Evolutionary conservation across 53 echinoderm and acorn worm species (phyloP).

Genomic region (Crossaster papposus): DNA sequence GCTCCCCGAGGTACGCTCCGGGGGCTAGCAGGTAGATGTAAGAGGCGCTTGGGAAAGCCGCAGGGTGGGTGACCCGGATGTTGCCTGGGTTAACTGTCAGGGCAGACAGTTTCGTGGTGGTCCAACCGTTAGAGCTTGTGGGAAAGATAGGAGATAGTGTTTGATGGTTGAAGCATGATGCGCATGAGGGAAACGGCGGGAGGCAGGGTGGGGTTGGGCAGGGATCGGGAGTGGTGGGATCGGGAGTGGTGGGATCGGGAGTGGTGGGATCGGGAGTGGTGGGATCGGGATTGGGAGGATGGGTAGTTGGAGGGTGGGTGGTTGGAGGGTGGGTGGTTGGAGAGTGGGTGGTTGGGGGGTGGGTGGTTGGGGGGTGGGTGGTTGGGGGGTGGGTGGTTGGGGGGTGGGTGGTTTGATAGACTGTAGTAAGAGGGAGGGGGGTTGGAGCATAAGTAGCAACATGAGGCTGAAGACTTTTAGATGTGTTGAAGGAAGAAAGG

Average conservation of each 20-base stretch:
- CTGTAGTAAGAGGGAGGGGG: too few species aligned
- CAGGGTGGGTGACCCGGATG: slow-evolving; percentile 76
- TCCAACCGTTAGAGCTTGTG: slow-evolving; percentile 73
- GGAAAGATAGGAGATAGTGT: not conserved
- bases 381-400: too few species aligned
- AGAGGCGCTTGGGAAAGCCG: slow-evolving; percentile 34
- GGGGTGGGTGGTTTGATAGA: too few species aligned
- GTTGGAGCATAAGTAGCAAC: too few species aligned
- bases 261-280: not conserved
- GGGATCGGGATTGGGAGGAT: not conserved
- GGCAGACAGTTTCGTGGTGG: slow-evolving; percentile 67
- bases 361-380: not conserved
- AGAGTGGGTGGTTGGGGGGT: not conserved
- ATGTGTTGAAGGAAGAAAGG: not conserved
- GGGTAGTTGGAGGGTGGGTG: not conserved
- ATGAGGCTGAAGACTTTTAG: too few species aligned
- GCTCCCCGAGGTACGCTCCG: slow-evolving; percentile 65
- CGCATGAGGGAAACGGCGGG: not conserved
- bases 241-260: too few species aligned
- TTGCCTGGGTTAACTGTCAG: slow-evolving; percentile 63
- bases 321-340: not conserved
- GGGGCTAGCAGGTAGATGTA: slow-evolving; percentile 88
- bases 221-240: not conserved
- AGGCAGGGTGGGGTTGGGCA: slow-evolving; percentile 34
- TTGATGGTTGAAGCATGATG: not conserved